A percentile compares a stretch with the other conserved stretches of the same genome.
Conservation (phyloP, 1,140 invertebrate genomes). For the Coenobita brevimanus region DNA sequence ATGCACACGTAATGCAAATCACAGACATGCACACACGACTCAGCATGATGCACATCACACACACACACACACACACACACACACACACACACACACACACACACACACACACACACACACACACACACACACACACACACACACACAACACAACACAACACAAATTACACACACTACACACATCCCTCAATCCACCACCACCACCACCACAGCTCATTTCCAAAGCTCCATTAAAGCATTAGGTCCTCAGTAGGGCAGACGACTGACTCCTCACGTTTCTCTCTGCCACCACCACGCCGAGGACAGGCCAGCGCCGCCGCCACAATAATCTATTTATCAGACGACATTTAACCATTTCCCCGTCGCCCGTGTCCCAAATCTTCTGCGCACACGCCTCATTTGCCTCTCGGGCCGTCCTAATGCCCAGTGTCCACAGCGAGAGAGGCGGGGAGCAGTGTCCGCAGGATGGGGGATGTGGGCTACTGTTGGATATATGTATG, state of each 20-base stretch:
- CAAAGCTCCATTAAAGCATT: too few species aligned
- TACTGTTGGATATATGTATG: neutral
- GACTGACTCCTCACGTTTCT: neutral
- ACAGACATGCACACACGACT: too few species aligned
- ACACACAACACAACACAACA: too few species aligned
- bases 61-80: conserved; percentile 29
- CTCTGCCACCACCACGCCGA: neutral
- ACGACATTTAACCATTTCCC: conserved; percentile 58
- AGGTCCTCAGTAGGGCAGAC: neutral
- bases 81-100: neutral
- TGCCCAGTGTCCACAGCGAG: conserved; percentile 31
- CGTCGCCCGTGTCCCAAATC: conserved; percentile 9
- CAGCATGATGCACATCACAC: neutral
- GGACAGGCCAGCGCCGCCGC: neutral
- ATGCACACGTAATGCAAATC: too few species aligned
- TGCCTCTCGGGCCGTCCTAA: conserved; percentile 25
- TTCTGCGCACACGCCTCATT: conserved; percentile 43
- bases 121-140: neutral
- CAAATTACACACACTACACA: too few species aligned
- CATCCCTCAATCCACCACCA: too few species aligned
- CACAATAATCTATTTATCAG: conserved; percentile 58
- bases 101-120: neutral
- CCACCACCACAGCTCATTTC: too few species aligned
- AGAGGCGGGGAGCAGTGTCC: too few species aligned
- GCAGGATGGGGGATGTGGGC: too few species aligned